Evolutionary conservation across 2,888 invertebrate species (phyloP), one percentile per base, ranked within the genome.

Genomic region (Dorcus parallelipipedus): DNA sequence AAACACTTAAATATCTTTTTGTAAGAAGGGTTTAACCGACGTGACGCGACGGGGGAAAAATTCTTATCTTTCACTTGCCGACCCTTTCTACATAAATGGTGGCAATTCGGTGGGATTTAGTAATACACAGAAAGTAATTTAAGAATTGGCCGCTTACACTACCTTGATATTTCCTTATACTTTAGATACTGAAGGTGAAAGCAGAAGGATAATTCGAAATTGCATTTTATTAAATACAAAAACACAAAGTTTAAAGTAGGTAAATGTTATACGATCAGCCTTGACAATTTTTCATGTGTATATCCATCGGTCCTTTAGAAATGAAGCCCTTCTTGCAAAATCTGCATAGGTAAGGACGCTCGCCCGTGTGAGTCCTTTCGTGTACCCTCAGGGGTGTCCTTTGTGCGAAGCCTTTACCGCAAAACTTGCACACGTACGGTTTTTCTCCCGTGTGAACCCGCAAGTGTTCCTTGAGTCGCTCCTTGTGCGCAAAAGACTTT

Each of bases 331-430:
- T 84, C 2, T 79, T 79, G 74, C 86, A 86, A 64, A 83, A 76
- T 58, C 74, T 78, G 72, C 86, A 86, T 54, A 75, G 77, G 76
- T 84, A 86, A 0, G 86, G 86, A 62, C 83, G 78, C 63, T 84
- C 83, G 38, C 86, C 86, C 59, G 83, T 84, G 77, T 86, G 86
- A 69, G 83, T 83, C 69, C 86, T 77, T 74, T 84, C 84, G 73
- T 86, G 86, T 61, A 85, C 85, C 62, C 84, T 84, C 62, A 86
- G 80, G 60, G 85, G 85, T 64, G 84, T 83, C 14, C 84, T 77
- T 76, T 86, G 86, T 38, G 83, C 82, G 78, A 86, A 86, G 9
- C 82, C 83, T 74, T 85, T 85, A 26, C 81, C 81, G 75, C 86
- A 86, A 72, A 81, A 80, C 60, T 82, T 79, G 73, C 86, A 86